phyloP scores from a whole-genome alignment of 2,888 invertebrate genomes.

The Polydrusus tereticollis region DNA sequence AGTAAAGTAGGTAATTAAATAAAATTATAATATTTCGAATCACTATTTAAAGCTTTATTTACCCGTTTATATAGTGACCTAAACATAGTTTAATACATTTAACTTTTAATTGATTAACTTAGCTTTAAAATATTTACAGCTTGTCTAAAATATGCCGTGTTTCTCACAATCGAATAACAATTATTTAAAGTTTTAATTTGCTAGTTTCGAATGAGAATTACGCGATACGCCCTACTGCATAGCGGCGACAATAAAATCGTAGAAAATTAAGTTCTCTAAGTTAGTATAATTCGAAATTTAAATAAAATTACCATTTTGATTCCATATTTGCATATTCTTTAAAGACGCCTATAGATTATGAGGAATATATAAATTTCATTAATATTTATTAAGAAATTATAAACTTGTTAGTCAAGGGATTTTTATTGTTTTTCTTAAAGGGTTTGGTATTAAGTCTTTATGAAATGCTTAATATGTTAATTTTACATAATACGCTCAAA shows the following conservation, averaged over 20 bases:
- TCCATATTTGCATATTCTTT: slow-evolving; percentile 45
- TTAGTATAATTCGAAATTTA: slow-evolving; percentile 39
- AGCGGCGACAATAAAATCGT: slow-evolving; percentile 36
- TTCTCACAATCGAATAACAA: slow-evolving; percentile 25
- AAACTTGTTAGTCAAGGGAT: slow-evolving; percentile 14
- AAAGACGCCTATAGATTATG: slow-evolving; percentile 39
- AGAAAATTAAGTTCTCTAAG: slow-evolving; percentile 41
- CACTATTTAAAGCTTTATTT: too few species aligned
- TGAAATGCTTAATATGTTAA: too few species aligned
- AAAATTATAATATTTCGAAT: too few species aligned
- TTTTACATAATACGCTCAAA: too few species aligned
- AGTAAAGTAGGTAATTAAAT: too few species aligned
- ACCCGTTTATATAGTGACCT: too few species aligned
- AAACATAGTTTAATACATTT: background rate
- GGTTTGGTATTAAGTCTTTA: too few species aligned
- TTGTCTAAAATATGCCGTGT: slow-evolving; percentile 28
- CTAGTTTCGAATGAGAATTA: slow-evolving; percentile 28
- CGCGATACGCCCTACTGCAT: slow-evolving; percentile 14
- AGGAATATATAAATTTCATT: slow-evolving; percentile 40
- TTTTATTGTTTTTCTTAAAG: slow-evolving; percentile 13
- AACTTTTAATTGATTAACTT: slow-evolving; percentile 35
- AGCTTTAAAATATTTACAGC: slow-evolving; percentile 5
- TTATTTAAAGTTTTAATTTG: slow-evolving; percentile 29
- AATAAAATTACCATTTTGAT: slow-evolving; percentile 48
- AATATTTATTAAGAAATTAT: slow-evolving; percentile 47